Percentiles rank a stretch among this genome's conserved stretches.
These are phyloP conservation scores for Trichogramma dendrolimi DNA, from an alignment of 2,888 invertebrate species.

Conservation along the genomic window DNA sequence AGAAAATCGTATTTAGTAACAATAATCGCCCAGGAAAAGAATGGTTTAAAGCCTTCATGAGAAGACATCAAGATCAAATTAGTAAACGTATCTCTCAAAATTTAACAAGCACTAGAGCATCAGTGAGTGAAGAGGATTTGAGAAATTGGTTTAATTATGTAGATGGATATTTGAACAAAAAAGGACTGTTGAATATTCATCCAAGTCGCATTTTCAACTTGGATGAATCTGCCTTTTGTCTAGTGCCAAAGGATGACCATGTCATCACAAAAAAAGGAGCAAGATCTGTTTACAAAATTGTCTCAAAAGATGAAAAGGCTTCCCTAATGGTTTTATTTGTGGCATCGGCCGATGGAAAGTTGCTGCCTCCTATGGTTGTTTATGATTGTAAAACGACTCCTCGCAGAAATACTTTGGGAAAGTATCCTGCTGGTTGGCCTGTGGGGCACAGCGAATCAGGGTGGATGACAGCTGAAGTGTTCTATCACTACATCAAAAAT, in stretches of 20 bases:
- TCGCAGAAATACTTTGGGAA: constrained; percentile 35
- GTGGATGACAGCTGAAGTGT: constrained; percentile 34
- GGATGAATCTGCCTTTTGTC: constrained; percentile 46
- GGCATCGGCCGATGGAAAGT: constrained; percentile 2
- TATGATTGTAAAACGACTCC: constrained; percentile 15
- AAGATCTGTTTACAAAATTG: constrained; percentile 32
- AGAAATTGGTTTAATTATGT: constrained; percentile 10
- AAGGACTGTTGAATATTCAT: constrained; percentile 32
- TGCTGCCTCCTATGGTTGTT: constrained; percentile 10
- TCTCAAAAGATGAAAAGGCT: constrained; percentile 30
- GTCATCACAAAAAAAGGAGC: constrained; percentile 41
- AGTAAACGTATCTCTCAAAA: constrained; percentile 26
- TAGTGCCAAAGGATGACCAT: constrained; percentile 40
- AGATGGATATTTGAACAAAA: constrained; percentile 30
- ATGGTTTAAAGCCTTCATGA: constrained; percentile 43
- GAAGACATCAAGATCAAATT: constrained; percentile 41
- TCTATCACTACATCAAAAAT: constrained; percentile 32
- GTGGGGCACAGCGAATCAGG: constrained; percentile 32
- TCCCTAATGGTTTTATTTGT: constrained; percentile 10
- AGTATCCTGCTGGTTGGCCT: constrained; percentile 27
- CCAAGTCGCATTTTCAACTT: constrained; percentile 40
- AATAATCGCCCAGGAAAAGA: constrained; percentile 41
- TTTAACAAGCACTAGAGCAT: constrained; percentile 7
- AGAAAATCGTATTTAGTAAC: constrained; percentile 33
- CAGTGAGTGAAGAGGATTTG: constrained; percentile 12